These are phyloP conservation scores for Argentina silus DNA, from an alignment of 2,797 vertebrate species.

Conservation along the genomic window DNA sequence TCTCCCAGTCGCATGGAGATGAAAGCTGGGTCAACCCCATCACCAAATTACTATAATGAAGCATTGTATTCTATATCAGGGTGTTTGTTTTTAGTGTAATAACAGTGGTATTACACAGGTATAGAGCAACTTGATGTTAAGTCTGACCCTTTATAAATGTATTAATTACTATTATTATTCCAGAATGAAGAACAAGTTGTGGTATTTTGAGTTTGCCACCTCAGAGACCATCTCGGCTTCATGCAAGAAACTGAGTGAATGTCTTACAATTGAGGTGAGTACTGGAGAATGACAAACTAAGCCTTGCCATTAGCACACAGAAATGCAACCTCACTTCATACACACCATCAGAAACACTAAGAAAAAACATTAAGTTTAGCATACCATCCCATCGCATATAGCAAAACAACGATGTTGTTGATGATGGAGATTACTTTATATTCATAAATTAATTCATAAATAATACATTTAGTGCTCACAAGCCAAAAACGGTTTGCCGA, in stretches of 20 bases:
- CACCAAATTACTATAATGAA: too few species aligned
- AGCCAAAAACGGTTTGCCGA: too few species aligned
- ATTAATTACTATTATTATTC: slow-evolving; percentile 19
- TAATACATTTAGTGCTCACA: too few species aligned
- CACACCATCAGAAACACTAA: neutral
- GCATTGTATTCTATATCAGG: too few species aligned
- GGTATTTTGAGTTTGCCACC: slow-evolving; percentile 97
- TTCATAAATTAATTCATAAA: too few species aligned
- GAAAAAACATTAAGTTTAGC: neutral
- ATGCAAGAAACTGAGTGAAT: slow-evolving; percentile 91
- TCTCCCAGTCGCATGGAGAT: too few species aligned
- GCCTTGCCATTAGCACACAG: slow-evolving; percentile 1
- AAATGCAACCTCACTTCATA: neutral
- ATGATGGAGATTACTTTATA: too few species aligned
- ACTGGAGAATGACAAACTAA: neutral
- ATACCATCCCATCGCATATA: neutral
- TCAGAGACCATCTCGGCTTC: slow-evolving; percentile 94
- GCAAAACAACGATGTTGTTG: neutral
- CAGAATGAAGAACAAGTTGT: slow-evolving; percentile 98
- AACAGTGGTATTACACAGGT: too few species aligned
- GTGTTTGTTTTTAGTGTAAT: too few species aligned
- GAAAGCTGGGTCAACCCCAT: too few species aligned
- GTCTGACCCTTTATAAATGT: neutral
- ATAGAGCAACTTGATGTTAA: too few species aligned
- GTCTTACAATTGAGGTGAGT: slow-evolving; percentile 88